Base-by-base conservation (phyloP, 2,113 vertebrate species). In the Albula goreensis region DNA sequence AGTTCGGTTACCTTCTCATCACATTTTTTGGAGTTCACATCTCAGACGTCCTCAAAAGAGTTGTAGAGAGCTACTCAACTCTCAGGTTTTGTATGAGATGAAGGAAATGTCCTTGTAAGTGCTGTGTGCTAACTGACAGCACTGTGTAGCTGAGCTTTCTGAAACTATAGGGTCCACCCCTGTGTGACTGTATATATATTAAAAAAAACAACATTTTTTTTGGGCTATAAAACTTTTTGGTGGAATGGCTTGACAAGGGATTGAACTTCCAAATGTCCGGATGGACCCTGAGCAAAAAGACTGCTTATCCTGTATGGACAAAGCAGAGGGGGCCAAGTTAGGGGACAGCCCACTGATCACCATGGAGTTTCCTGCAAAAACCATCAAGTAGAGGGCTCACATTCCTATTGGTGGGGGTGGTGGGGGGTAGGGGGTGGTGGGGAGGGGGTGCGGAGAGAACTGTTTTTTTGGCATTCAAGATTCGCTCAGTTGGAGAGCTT, bases 331-430 rank as follows among this genome's bases (percentile, higher is more conserved):
- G 82, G 57, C 82, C 53, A 49, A 11, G 15, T 41, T 50, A 25
- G 78, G 80, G 80, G 51, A 5, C 80, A 22, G 80, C 50, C 9
- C 22, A 52, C 80, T 52, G 80, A 81, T 81, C 80, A 52, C 80
- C 80, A 81, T 52, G 51, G 80, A 22, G 80, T 53, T 22, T 81
- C 49, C 79, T 81, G 79, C 79, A 81, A 81, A 81, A 51, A 3
- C 79, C 49, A 81, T 81, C 49, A 81, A 81, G 79, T 19, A 51
- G 49, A 50, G 79, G 49, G 41, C 60, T 63, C 9, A 17, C 60
- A 63, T 63, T 63, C 60, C 9, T 4, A 41, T 41, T 41, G 60
- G 17, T 63, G 1, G 60, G 17, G 17, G 11, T 1, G 17, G 17
- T 1, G 17, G 17, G 0, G 17, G 17, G 17, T 1, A 1, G 60